These are phyloP conservation scores for Malurus splendens DNA, from an alignment of 2,797 vertebrate species.

Conservation along the genomic window DNA sequence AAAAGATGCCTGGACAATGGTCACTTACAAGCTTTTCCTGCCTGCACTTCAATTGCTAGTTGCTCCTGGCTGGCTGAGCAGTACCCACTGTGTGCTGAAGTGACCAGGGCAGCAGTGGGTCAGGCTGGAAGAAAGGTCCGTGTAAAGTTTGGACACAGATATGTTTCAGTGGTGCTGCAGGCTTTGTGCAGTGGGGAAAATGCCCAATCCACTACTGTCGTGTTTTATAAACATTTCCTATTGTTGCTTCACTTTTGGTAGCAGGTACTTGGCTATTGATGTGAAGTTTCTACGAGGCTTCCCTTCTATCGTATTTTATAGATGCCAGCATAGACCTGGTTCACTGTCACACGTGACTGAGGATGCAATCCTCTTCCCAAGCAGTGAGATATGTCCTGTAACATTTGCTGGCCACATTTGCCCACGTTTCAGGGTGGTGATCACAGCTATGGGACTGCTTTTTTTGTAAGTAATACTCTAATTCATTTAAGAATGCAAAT, in stretches of 20 bases:
- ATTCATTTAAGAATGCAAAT: conserved; percentile 56
- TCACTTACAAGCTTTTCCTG: not conserved
- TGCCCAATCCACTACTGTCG: accelerated
- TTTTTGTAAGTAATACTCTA: conserved; percentile 31
- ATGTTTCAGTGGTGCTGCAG: not conserved
- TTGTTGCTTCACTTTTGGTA: not conserved
- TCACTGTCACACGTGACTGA: not conserved
- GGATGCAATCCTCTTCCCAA: not conserved
- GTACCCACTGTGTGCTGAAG: not conserved
- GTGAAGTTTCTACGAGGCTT: not conserved
- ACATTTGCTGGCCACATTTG: not conserved
- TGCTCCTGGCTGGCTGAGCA: not conserved
- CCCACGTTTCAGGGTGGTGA: not conserved
- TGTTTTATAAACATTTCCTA: not conserved
- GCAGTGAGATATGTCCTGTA: not conserved
- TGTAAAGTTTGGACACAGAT: not conserved
- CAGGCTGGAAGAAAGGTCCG: accelerated
- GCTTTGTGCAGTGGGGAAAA: not conserved
- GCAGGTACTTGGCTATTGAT: not conserved
- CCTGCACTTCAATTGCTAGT: not conserved
- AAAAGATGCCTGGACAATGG: not conserved
- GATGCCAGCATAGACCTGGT: not conserved
- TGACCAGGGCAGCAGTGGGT: not conserved
- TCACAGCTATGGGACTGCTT: not conserved
- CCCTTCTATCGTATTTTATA: not conserved